phyloP scores from a whole-genome alignment of 2,888 invertebrate species.

The Adelognathus sp. region DNA sequence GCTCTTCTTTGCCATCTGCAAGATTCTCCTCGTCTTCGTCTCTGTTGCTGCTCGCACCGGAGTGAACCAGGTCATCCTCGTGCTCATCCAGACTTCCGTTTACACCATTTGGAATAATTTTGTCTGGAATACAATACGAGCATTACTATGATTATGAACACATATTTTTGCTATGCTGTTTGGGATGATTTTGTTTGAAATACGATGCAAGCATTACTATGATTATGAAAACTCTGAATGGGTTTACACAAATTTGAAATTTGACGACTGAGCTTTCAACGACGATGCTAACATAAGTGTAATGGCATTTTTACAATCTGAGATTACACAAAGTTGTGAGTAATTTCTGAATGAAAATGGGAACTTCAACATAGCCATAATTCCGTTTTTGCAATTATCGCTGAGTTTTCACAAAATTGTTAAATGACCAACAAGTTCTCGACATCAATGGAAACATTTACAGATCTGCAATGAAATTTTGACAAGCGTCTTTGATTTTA shows the following conservation, averaged over 20 bases:
- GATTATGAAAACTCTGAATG: not conserved
- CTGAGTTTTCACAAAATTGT: no score
- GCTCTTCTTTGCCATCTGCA: slow-evolving; percentile 66
- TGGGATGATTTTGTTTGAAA: slow-evolving; percentile 78
- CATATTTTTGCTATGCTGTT: slow-evolving; percentile 79
- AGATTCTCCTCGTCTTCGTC: slow-evolving; percentile 66
- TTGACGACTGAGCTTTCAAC: no score
- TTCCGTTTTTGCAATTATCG: no score
- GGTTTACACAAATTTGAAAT: no score
- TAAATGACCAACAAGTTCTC: no score
- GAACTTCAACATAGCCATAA: no score
- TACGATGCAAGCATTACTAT: not conserved
- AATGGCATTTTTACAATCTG: no score
- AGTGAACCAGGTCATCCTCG: slow-evolving; percentile 68
- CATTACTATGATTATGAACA: not conserved
- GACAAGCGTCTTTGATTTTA: not conserved
- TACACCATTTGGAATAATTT: slow-evolving; percentile 80
- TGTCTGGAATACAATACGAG: slow-evolving; percentile 72
- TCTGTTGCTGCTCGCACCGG: slow-evolving; percentile 53
- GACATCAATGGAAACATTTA: not conserved
- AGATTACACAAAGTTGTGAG: no score
- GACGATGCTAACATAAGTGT: no score
- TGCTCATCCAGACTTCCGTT: slow-evolving; percentile 79
- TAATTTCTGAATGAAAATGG: no score
- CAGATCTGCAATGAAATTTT: not conserved